Evolutionary conservation across 2,113 vertebrate genomes (phyloP), one percentile per base, ranked within the genome.

Genomic region (Isurus oxyrinchus): DNA sequence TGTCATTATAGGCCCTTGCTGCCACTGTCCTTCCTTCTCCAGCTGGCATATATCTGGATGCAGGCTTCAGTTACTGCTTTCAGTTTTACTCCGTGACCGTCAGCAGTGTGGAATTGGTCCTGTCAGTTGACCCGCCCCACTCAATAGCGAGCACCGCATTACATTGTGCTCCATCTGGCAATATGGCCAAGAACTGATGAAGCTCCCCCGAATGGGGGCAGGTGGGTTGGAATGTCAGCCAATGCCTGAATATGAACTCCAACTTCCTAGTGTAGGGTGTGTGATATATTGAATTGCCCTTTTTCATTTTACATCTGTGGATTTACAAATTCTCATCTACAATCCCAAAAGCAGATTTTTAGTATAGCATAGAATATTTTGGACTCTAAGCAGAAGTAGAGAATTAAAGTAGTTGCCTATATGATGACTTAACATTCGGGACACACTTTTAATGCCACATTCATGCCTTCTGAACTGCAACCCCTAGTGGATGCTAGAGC

Each of bases 151-250:
- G 23, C 94, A 95, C 44, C 55, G 40, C 94, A 53, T 31, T 95
- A 16, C 66, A 95, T 11, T 76, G 94, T 69, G 94, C 59, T 94
- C 59, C 90, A 63, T 63, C 35, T 94, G 90, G 90, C 59, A 94
- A 35, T 94, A 16, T 66, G 90, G 90, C 67, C 67, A 95, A 76
- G 94, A 95, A 76, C 23, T 95, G 94, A 53, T 95, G 67, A 95
- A 72, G 67, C 63, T 95, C 67, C 49, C 49, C 94, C 11, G 3
- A 31, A 67, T 72, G 23, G 67, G 94, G 94, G 66, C 66, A 95
- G 66, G 94, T 72, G 94, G 76, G 94, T 95, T 95, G 94, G 94
- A 14, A 72, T 95, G 67, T 95, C 94, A 95, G 67, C 53, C 40
- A 69, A 31, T 95, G 94, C 25, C 66, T 76, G 67, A 72, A 55